Conservation (phyloP, 2,888 invertebrate species). For the Hylaea fasciaria region DNA sequence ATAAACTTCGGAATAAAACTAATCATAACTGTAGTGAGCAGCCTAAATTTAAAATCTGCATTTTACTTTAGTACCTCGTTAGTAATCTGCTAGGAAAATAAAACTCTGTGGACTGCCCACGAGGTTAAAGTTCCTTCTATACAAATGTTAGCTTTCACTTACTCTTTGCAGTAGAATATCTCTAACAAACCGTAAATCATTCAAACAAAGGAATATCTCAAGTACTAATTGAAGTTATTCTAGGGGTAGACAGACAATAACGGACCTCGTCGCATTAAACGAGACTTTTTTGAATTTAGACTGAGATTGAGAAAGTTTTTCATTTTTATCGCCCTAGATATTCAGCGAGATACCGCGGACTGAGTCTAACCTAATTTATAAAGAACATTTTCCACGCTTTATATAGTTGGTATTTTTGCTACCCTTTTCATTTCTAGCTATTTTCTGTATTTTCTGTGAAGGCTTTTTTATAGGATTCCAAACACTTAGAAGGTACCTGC, state of each 20-base stretch:
- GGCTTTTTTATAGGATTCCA: no score
- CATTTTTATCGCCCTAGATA: slow-evolving; percentile 27
- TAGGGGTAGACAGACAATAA: slow-evolving; percentile 14
- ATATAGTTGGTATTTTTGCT: neutral
- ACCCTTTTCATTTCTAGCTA: no score
- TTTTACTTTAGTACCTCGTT: no score
- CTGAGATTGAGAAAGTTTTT: slow-evolving; percentile 24
- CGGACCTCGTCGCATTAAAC: slow-evolving; percentile 10
- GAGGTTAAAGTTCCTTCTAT: no score
- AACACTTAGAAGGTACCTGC: no score
- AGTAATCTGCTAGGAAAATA: no score
- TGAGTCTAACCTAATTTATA: slow-evolving; percentile 26
- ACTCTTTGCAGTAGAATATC: neutral
- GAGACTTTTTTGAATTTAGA: slow-evolving; percentile 27
- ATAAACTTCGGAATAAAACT: no score
- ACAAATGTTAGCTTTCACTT: no score
- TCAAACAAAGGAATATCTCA: slow-evolving; percentile 5
- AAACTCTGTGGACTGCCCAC: no score
- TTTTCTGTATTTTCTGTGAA: neutral
- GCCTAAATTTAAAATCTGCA: no score
- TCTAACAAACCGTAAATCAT: slow-evolving; percentile 9
- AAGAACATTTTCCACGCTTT: slow-evolving; percentile 14
- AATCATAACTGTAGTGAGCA: no score
- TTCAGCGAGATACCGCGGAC: slow-evolving; percentile 16
- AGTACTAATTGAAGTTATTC: slow-evolving; percentile 6